These are phyloP conservation scores for Oreotrochilus melanogaster DNA, from an alignment of 2,113 vertebrate species.

Conservation along the genomic window DNA sequence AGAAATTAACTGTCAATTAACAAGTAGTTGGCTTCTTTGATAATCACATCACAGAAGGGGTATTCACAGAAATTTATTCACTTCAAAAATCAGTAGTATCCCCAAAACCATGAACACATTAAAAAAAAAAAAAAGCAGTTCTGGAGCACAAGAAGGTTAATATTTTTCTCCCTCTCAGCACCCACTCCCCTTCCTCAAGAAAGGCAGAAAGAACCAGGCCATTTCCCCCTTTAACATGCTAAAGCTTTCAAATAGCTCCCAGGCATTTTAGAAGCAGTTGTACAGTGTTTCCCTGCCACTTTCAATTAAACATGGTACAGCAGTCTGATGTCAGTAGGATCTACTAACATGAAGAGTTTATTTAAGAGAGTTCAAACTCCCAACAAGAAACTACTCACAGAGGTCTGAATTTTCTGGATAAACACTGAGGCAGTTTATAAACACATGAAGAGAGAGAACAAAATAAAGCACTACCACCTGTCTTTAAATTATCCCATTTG, in stretches of 20 bases:
- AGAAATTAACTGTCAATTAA: conserved; percentile 69
- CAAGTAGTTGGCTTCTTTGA: conserved; percentile 71
- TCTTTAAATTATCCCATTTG: background rate
- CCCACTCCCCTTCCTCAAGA: background rate
- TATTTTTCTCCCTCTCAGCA: background rate
- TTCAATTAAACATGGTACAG: conserved; percentile 62
- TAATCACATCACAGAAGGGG: conserved; percentile 64
- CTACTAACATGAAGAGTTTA: conserved; percentile 14
- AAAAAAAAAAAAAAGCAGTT: background rate
- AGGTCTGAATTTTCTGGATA: conserved; percentile 1
- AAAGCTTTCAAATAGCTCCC: conserved; percentile 58
- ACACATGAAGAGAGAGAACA: background rate
- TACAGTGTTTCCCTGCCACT: conserved; percentile 60
- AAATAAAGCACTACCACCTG: background rate
- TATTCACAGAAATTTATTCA: conserved; percentile 71
- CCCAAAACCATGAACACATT: background rate
- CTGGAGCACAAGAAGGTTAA: background rate
- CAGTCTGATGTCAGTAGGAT: background rate
- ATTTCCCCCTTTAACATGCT: conserved; percentile 43
- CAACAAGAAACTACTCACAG: background rate
- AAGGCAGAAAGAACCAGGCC: conserved; percentile 23
- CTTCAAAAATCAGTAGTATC: conserved; percentile 48
- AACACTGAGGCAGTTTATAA: background rate
- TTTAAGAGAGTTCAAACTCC: background rate
- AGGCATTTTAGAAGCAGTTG: conserved; percentile 42